Evolutionary conservation across 1,140 invertebrate species (phyloP).

Genomic region (Bombus sylvicola): DNA sequence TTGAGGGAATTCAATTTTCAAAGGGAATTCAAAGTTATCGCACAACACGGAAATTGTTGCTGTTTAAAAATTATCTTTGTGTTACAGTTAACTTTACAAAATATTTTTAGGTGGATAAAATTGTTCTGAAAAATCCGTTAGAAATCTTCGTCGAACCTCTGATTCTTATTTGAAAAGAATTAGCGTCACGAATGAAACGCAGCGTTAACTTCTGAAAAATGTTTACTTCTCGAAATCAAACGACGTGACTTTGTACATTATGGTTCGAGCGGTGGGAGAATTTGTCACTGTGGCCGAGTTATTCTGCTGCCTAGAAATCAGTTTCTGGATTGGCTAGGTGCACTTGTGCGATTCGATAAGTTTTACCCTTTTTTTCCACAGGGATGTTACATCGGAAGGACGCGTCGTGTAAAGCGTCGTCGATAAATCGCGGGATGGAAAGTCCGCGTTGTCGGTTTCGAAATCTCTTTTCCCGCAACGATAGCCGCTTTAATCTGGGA

Average conservation of each 20-base stretch:
- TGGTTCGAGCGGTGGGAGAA: neutral
- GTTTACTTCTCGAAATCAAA: neutral
- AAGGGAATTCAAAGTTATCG: too few relatives aligned
- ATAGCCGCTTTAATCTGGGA: neutral
- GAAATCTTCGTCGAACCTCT: neutral
- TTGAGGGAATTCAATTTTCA: neutral
- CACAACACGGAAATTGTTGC: neutral
- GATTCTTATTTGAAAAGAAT: neutral
- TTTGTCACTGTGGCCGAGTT: neutral
- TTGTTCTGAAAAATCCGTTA: neutral
- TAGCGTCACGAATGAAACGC: neutral
- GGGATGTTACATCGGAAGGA: neutral
- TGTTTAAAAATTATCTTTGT: neutral
- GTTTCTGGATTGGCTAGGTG: neutral
- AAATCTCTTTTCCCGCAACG: neutral
- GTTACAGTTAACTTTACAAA: neutral
- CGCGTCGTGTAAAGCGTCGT: neutral
- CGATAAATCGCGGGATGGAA: conserved; percentile 7
- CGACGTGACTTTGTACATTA: neutral
- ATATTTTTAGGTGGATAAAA: neutral
- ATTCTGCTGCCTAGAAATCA: neutral
- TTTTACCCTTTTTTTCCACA: neutral
- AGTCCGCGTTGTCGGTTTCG: neutral
- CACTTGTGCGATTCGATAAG: neutral
- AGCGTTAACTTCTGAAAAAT: neutral